Evolutionary conservation across 2,797 vertebrate species (phyloP), one percentile per base, ranked within the genome.

Genomic region (Galagoides demidoff): DNA sequence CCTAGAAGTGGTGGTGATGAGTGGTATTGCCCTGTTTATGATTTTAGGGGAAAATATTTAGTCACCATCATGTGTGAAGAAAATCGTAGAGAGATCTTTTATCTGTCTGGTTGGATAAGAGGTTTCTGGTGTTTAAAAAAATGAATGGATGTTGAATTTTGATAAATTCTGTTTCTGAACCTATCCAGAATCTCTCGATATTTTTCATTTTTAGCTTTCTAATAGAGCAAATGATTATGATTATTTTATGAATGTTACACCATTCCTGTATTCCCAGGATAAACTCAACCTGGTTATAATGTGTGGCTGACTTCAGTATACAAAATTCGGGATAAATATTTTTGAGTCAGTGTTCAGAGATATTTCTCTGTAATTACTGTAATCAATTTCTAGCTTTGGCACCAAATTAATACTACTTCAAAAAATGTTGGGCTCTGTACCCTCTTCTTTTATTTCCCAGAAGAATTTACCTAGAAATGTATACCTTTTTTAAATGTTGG

Each of bases 201-300:
- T 55, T 74, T 96, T 92, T 59, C 10, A 43, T 27, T 89, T 92
- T 93, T 81, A 91, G 1, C 13, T 27, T 76, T 68, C 70, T 39
- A 63, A 37, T 59, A 84, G 11, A 55, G 17, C 5, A 6, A 59
- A 79, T 88, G 84, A 74, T 5, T n/a, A 70, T 22, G 25, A 68
- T 31, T 68, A 8, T 61, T 29, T 89, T 74, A 85, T 88, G 11
- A 74, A 73, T 55, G 11, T 31, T 63, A 70, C 92, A 66, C 68
- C 16, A 85, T 76, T 43, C 25, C 85, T 85, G 39, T 4, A 63
- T 77, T 78, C 19, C 55, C 17, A 76, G 34, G 7, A 83, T 90
- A 86, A 92, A 87, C 3, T 49, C 49, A 71, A 83, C 34, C 63
- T 90, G 12, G 5, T 64, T 66, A 77, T 90, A 19, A 77, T 55